A percentile compares a stretch with the other conserved stretches of the same genome.
Evolutionary conservation across 2,888 invertebrate species (phyloP).

Genomic region (Brenthis ino): DNA sequence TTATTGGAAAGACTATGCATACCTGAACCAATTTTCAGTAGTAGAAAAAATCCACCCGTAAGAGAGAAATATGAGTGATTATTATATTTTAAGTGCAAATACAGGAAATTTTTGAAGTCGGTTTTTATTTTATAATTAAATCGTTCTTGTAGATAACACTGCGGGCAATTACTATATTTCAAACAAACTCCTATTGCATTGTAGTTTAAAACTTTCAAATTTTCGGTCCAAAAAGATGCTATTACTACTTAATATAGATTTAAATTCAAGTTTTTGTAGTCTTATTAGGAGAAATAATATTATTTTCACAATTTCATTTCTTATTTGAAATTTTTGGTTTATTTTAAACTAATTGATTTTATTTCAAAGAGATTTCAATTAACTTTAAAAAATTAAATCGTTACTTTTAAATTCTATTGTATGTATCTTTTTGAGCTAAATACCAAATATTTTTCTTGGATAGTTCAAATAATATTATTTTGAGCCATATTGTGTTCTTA

Average conservation of each 20-base stretch:
- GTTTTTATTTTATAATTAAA: too few relatives aligned
- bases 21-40: too few relatives aligned
- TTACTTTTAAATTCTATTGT: neutral
- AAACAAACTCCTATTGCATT: neutral
- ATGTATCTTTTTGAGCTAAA: too few relatives aligned
- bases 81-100: too few relatives aligned
- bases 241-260: conserved; percentile 24
- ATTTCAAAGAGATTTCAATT: neutral
- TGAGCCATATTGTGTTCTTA: neutral
- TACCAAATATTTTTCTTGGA: too few relatives aligned
- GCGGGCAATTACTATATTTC: neutral
- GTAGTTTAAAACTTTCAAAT: conserved; percentile 13
- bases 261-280: conserved; percentile 5
- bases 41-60: too few relatives aligned
- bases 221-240: conserved; percentile 37
- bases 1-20: too few relatives aligned
- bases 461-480: neutral
- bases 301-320: too few relatives aligned
- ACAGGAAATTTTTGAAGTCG: too few relatives aligned
- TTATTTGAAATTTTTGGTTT: too few relatives aligned
- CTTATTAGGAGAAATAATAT: neutral
- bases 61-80: too few relatives aligned
- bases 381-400: neutral
- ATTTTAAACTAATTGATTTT: too few relatives aligned
- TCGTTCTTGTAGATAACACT: neutral